Conservation (phyloP, 1,140 invertebrate genomes). For the Dreissena rostriformis region DNA sequence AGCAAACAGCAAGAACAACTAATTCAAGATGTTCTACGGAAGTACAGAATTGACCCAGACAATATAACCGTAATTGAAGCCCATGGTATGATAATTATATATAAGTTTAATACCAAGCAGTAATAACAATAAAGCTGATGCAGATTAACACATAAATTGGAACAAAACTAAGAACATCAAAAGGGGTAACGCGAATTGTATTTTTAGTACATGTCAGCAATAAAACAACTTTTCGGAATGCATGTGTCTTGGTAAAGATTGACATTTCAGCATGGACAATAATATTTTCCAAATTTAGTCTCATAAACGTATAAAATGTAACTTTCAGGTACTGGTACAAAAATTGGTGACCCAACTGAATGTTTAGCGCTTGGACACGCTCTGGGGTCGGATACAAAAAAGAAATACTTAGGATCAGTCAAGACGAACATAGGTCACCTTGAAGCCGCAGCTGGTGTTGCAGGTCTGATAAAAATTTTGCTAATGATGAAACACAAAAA, state of each 20-base stretch:
- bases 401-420: constrained; percentile 67
- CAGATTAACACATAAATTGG: too few relatives aligned
- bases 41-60: constrained; percentile 17
- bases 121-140: too few relatives aligned
- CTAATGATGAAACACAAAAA: constrained; percentile 72
- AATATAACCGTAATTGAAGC: constrained; percentile 60
- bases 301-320: neutral
- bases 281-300: neutral
- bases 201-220: neutral
- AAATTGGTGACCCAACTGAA: constrained; percentile 67
- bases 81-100: constrained; percentile 54
- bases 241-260: neutral
- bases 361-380: constrained; percentile 16
- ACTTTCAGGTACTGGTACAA: constrained; percentile 67
- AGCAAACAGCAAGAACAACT: neutral
- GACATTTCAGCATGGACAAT: neutral
- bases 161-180: too few relatives aligned
- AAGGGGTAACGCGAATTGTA: too few relatives aligned
- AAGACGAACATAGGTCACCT: constrained; percentile 81
- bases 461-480: constrained; percentile 89
- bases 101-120: too few relatives aligned
- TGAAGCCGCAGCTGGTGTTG: constrained; percentile 95
- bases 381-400: neutral
- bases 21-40: constrained; percentile 15
- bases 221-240: neutral